phyloP scores from a whole-genome alignment of 2,113 vertebrate species.

The Charadrius vociferus region DNA sequence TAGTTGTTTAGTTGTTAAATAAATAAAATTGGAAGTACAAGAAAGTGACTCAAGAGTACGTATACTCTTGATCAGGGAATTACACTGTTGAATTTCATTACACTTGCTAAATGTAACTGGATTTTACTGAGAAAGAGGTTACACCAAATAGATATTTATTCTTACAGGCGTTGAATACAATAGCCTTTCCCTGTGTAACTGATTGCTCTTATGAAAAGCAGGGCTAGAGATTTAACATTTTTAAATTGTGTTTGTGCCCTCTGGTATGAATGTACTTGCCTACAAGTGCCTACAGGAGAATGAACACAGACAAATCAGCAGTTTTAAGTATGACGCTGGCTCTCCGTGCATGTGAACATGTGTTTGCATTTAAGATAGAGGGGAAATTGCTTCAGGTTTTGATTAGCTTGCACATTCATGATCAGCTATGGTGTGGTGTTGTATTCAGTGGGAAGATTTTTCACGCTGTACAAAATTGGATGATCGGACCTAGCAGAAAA shows the following conservation, averaged over 20 bases:
- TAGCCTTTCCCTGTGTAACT: neutral
- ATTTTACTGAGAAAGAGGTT: conserved; percentile 17
- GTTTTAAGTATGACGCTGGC: neutral
- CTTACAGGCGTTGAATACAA: neutral
- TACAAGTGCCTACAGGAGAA: neutral
- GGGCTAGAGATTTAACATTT: neutral
- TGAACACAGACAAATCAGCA: neutral
- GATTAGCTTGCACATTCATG: neutral
- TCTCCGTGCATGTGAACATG: neutral
- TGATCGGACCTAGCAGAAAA: neutral
- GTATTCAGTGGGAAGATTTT: neutral
- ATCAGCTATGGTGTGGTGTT: neutral
- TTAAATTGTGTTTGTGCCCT: neutral
- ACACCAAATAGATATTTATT: neutral
- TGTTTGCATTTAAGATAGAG: neutral
- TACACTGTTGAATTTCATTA: conserved; percentile 17
- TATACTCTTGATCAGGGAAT: neutral
- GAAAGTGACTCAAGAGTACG: neutral
- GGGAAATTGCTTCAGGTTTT: neutral
- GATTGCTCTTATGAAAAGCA: neutral
- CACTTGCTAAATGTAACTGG: neutral
- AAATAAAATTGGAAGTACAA: conserved; percentile 43
- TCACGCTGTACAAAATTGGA: neutral
- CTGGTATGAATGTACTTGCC: neutral
- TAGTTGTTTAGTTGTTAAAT: conserved; percentile 50